Percentiles rank a stretch among this genome's conserved stretches.
Evolutionary conservation across 2,797 vertebrate species (phyloP).

Genomic region (Prunella strophiata): DNA sequence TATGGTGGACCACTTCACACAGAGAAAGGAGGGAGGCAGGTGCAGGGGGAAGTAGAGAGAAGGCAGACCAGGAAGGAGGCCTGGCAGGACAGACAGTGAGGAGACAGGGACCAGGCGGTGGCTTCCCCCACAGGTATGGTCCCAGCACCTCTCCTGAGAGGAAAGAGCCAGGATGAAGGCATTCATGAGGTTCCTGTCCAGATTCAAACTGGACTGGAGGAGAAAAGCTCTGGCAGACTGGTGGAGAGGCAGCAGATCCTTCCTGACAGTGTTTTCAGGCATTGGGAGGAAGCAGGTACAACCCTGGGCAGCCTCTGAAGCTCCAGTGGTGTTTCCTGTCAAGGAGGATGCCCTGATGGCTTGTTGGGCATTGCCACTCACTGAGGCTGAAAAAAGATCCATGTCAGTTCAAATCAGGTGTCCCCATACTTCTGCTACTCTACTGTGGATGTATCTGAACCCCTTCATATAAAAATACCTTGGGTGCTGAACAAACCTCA

Average conservation of each 20-base stretch:
- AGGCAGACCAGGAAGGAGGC: background rate
- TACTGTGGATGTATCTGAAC: background rate
- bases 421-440: background rate
- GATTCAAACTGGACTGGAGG: background rate
- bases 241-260: background rate
- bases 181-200: background rate
- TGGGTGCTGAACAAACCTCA: background rate
- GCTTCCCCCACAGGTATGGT: background rate
- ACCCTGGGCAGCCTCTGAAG: background rate
- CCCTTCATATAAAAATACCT: background rate
- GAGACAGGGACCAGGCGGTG: too few relatives aligned
- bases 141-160: background rate
- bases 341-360: background rate
- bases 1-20: background rate
- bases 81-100: rapidly evolving
- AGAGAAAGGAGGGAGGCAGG: background rate
- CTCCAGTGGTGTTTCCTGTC: background rate
- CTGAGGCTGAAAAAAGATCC: background rate
- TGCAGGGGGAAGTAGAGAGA: background rate
- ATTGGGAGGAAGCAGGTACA: background rate
- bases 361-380: background rate
- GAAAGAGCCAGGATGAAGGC: background rate
- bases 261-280: background rate
- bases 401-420: background rate
- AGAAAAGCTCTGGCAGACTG: background rate